These are phyloP conservation scores for Podarcis lilfordi DNA, from an alignment of 2,797 vertebrate species.

Conservation along the genomic window DNA sequence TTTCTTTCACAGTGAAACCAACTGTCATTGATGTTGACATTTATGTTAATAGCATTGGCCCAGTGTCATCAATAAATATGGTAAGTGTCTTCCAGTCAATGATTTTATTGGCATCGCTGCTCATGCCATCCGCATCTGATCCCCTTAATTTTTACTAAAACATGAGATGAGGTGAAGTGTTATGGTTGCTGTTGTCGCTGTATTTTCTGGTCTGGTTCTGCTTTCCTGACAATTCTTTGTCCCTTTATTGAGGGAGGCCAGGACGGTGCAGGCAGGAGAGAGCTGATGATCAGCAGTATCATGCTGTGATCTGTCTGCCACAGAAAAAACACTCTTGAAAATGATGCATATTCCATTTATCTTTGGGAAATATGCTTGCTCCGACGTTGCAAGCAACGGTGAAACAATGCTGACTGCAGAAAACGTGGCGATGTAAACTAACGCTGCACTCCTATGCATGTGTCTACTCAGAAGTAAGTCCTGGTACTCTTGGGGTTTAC, in stretches of 20 bases:
- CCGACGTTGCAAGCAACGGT: constrained; percentile 9
- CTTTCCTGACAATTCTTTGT: constrained; percentile 25
- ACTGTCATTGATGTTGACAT: constrained; percentile 95
- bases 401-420: background rate
- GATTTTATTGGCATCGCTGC: constrained; percentile 32
- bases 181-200: constrained; percentile 44
- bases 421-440: constrained; percentile 14
- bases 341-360: constrained; percentile 22
- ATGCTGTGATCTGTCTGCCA: background rate
- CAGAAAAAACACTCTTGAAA: background rate
- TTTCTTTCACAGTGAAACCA: constrained; percentile 88
- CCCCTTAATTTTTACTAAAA: constrained; percentile 14
- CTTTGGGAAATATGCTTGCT: background rate
- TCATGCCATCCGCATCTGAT: background rate
- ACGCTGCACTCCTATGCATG: background rate
- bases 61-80: constrained; percentile 99
- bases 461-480: background rate
- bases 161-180: constrained; percentile 22
- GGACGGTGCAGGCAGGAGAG: background rate
- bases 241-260: constrained; percentile 13
- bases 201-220: constrained; percentile 33
- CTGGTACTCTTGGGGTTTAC: background rate
- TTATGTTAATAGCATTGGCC: constrained; percentile 97
- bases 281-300: constrained; percentile 2
- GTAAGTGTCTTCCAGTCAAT: constrained; percentile 80